Evolutionary conservation across 2,888 invertebrate genomes (phyloP), one percentile per base, ranked within the genome.

Genomic region (Eledona agricola): DNA sequence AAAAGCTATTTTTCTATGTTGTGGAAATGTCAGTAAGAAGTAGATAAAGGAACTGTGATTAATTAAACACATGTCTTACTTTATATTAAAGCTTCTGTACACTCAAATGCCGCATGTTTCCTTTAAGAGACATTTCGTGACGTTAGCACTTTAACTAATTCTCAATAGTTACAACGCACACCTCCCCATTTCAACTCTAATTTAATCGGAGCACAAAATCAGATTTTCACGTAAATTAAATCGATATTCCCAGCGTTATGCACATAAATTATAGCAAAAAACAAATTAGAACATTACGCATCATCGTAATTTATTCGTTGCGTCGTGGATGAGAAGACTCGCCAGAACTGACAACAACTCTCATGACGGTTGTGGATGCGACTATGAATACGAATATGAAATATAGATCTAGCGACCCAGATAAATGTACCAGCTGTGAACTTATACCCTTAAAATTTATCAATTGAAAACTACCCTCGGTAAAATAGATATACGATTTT

Each of bases 311-410:
- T 63, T 66, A 65, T 67, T 66, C 61, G 65, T 67, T 65, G 62
- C 52, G 60, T 51, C 59, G 40, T 63, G 58, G 62, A 63, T 57
- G 64, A 58, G 59, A 56, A 59, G 57, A 60, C 55, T 59, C 57
- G 53, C 54, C 54, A 53, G 58, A 59, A 62, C 59, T 59, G 63
- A 62, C 60, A 63, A 60, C 62, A 62, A 63, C 62, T 60, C 64
- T 63, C 58, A 64, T 66, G 63, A 64, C 57, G 63, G 55, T 57
- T 57, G 56, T 62, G 53, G 59, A 58, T 62, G 58, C 59, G 49
- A 62, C 58, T 61, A 64, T 67, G 63, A 67, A 68, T 66, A 66
- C 63, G 63, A 67, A 66, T 66, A 64, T 69, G 66, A 67, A 66
- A 67, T 69, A 67, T 67, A 67, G 67, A 66, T 67, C 58, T 60